These are phyloP conservation scores for Murina feae DNA, from an alignment of 2,113 vertebrate species.

Conservation along the genomic window DNA sequence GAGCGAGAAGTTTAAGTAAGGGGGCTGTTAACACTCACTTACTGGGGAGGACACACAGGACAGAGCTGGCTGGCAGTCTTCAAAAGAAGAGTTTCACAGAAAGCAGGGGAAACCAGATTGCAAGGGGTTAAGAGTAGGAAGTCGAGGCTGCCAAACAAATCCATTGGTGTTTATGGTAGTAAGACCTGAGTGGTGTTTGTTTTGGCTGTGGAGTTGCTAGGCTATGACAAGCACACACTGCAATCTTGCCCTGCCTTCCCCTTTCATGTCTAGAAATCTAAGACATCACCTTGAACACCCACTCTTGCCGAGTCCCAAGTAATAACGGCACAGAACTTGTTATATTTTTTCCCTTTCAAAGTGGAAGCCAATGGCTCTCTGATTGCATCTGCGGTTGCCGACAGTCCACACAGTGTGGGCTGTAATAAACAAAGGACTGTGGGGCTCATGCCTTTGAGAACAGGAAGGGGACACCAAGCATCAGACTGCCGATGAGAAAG, in stretches of 20 bases:
- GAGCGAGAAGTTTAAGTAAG: not conserved
- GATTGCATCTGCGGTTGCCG: not conserved
- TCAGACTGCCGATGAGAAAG: not conserved
- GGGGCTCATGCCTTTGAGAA: not conserved
- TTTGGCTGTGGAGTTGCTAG: conserved; percentile 54
- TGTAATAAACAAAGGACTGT: not conserved
- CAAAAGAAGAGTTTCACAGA: not conserved
- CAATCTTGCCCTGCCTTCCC: not conserved
- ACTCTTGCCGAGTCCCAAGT: not conserved
- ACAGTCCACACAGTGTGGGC: not conserved
- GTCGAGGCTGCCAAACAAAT: not conserved
- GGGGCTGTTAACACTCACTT: not conserved
- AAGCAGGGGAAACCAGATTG: not conserved
- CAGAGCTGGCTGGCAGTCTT: not conserved
- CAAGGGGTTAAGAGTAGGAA: conserved; percentile 8
- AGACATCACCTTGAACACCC: not conserved
- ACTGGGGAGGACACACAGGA: not conserved
- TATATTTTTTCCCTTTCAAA: not conserved
- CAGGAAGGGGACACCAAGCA: not conserved
- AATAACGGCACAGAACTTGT: not conserved
- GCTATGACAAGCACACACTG: not conserved
- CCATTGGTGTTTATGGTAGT: not conserved
- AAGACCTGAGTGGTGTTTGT: conserved; percentile 24
- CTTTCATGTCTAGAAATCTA: not conserved
- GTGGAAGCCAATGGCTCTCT: not conserved